phyloP scores from a whole-genome alignment of 2,797 vertebrate species.

The Sebastes steindachneri region DNA sequence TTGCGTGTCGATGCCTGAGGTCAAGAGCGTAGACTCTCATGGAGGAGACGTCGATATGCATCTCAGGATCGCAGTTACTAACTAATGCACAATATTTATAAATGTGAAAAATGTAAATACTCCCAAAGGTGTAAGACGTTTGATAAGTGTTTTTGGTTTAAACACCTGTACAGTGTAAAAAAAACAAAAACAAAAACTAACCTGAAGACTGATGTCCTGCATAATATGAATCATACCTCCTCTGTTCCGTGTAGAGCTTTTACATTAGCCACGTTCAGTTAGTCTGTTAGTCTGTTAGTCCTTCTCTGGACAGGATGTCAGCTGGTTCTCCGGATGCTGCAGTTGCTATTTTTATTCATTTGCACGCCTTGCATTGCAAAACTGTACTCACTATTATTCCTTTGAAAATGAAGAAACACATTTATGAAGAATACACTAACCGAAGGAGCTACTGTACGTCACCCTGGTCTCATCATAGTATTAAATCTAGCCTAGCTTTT shows the following conservation, averaged over 20 bases:
- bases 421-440: neutral
- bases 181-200: neutral
- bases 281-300: neutral
- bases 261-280: constrained; percentile 3
- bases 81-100: constrained; percentile 67
- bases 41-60: constrained; percentile 9
- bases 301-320: neutral
- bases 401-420: constrained; percentile 11
- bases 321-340: constrained; percentile 4
- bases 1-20: neutral
- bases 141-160: constrained; percentile 29
- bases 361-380: neutral
- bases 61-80: constrained; percentile 57
- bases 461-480: neutral
- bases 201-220: constrained; percentile 14
- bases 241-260: constrained; percentile 37
- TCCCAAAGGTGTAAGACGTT: constrained; percentile 16
- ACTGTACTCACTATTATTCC: neutral
- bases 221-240: constrained; percentile 24
- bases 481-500: neutral
- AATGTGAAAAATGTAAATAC: constrained; percentile 77
- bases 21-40: constrained; percentile 3
- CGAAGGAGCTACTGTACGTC: neutral
- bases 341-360: constrained; percentile 5
- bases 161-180: constrained; percentile 55